These are phyloP conservation scores for Cataglyphis hispanica DNA, from an alignment of 1,140 invertebrate species.

Conservation along the genomic window DNA sequence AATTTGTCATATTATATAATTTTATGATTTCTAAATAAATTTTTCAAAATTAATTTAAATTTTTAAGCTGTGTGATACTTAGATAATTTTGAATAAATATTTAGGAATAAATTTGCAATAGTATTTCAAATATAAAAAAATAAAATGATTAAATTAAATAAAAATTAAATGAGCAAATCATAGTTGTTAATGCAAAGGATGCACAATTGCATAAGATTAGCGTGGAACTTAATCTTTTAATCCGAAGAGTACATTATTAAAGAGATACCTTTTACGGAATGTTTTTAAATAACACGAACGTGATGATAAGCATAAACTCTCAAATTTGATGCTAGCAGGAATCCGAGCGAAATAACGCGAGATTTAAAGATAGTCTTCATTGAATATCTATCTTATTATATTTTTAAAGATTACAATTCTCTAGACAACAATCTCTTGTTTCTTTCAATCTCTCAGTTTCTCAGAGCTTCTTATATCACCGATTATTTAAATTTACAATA, in stretches of 20 bases:
- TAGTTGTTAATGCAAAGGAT: neutral
- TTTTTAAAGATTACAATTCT: neutral
- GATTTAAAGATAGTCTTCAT: neutral
- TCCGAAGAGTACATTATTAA: neutral
- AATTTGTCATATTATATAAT: too few relatives aligned
- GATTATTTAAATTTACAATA: neutral
- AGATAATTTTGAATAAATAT: neutral
- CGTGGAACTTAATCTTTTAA: slow-evolving; percentile 42
- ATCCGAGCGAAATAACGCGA: slow-evolving; percentile 10
- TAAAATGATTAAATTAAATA: too few relatives aligned
- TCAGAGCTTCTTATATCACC: neutral
- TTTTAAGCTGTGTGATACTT: neutral
- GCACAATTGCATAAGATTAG: slow-evolving; percentile 8
- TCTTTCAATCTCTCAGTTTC: neutral
- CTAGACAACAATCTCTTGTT: neutral
- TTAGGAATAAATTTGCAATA: neutral
- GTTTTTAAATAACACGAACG: slow-evolving; percentile 30
- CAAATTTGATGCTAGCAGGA: slow-evolving; percentile 11
- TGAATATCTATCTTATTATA: neutral
- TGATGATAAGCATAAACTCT: slow-evolving; percentile 19
- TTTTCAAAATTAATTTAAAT: neutral
- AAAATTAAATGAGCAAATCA: neutral
- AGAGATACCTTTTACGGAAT: slow-evolving; percentile 25
- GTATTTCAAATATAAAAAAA: neutral
- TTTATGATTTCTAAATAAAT: too few relatives aligned